phyloP scores from a whole-genome alignment of 2,888 invertebrate species.

The Leuctra nigra region DNA sequence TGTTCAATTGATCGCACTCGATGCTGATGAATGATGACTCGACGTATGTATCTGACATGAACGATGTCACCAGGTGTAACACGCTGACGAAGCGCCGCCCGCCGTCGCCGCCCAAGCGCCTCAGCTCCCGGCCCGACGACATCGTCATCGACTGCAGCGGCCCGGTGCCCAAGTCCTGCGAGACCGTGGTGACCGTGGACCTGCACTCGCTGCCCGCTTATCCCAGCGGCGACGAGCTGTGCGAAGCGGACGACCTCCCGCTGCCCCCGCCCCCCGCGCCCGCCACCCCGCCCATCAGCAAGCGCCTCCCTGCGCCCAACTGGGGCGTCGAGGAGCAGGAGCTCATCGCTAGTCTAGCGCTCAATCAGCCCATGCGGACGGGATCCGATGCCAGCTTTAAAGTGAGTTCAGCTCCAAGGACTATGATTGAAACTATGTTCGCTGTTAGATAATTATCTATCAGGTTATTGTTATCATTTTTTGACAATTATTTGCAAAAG shows the following conservation, averaged over 20 bases:
- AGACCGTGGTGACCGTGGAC: conserved; percentile 33
- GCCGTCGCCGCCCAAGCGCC: conserved; percentile 73
- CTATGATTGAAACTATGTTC: no score
- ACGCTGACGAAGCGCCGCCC: conserved; percentile 60
- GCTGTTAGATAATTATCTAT: no score
- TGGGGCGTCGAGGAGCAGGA: conserved; percentile 38
- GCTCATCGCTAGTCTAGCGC: conserved; percentile 36
- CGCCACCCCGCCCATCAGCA: conserved; percentile 50
- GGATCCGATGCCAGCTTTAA: conserved; percentile 80
- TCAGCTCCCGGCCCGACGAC: conserved; percentile 43
- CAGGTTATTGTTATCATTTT: no score
- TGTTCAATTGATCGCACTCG: no score
- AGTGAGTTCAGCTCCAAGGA: no score
- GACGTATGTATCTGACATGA: no score
- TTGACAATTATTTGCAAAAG: no score
- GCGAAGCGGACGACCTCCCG: conserved; percentile 49
- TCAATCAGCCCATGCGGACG: conserved; percentile 47
- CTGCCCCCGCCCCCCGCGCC: conserved; percentile 59
- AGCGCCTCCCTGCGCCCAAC: conserved; percentile 19
- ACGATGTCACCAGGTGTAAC: conserved; percentile 13
- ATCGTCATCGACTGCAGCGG: conserved; percentile 42
- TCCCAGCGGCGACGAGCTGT: conserved; percentile 57
- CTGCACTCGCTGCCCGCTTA: conserved; percentile 52
- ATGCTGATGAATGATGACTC: no score
- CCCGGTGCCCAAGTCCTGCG: conserved; percentile 33